Evolutionary conservation across 2,888 invertebrate species (phyloP).

Genomic region (Anoplius nigerrimus): DNA sequence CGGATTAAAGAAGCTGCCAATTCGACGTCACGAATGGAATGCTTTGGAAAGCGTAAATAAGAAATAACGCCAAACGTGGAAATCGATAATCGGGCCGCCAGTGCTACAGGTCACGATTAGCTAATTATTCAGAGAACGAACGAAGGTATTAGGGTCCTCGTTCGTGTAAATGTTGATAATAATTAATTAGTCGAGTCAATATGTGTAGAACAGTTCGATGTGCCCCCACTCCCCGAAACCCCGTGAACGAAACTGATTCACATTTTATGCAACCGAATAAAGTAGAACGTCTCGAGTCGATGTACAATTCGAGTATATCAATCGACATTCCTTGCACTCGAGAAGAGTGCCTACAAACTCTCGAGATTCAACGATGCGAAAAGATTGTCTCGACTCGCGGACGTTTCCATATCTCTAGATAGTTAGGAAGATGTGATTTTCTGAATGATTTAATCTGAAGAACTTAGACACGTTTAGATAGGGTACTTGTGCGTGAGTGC

Average conservation of each 20-base stretch:
- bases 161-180: slow-evolving; percentile 38
- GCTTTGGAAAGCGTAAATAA: not conserved
- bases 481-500: slow-evolving; percentile 32
- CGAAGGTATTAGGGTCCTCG: slow-evolving; percentile 13
- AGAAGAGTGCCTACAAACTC: no score
- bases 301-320: no score
- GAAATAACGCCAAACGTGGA: no score
- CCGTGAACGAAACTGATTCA: slow-evolving; percentile 39
- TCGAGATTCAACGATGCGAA: no score
- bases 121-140: slow-evolving; percentile 21
- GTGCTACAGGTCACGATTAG: slow-evolving; percentile 21
- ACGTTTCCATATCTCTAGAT: slow-evolving; percentile 35
- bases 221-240: slow-evolving; percentile 38
- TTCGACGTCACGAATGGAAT: slow-evolving; percentile 24
- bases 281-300: slow-evolving; percentile 41
- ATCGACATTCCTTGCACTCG: no score
- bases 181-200: slow-evolving; percentile 49
- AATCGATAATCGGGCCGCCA: no score
- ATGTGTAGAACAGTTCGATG: slow-evolving; percentile 53
- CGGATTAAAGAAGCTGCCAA: slow-evolving; percentile 1
- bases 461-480: slow-evolving; percentile 46
- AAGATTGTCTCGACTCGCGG: slow-evolving; percentile 24
- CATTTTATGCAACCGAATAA: slow-evolving; percentile 48
- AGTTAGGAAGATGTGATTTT: slow-evolving; percentile 53
- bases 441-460: slow-evolving; percentile 52